Base-by-base conservation (phyloP, 35 echinoderm and acorn worm genomes). In the Lytechinus pictus region DNA sequence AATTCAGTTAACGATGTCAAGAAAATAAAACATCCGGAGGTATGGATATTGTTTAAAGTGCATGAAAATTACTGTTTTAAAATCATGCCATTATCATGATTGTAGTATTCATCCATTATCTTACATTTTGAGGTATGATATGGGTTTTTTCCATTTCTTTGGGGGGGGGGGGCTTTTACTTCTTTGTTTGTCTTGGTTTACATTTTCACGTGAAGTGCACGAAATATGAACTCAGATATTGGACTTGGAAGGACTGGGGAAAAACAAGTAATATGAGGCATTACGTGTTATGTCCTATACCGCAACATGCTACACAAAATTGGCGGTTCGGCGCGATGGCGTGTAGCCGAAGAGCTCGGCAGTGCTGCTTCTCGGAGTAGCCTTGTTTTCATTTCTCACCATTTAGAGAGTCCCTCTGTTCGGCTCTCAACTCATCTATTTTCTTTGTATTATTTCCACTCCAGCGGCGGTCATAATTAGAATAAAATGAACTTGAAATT, bases 401-500 rank as follows among this genome's bases (percentile, higher is more conserved):
- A 79, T 79, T 79, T 79, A 79, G 66, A 1, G 66, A 71, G 66
- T 24, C 66, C n/a, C 19, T 79, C 66, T 79, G 19, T 79, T 5
- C 66, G 16, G 3, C 66, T n/a, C 19, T 16, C 14, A 79, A 79
- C 12, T 24, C n/a, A 24, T 79, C 66, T 79, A 24, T 79, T 79
- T 79, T 79, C 19, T 7, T 79, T 79, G 66, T n/a, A 79, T 79
- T 79, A 79, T 79, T 79, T 79, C 66, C 21, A 24, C 66, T 16
- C 66, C 66, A 79, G 66, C n/a, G 66, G 19, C 66, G 66, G 66
- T 16, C 66, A 79, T 79, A 79, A 79, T 79, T 79, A 79, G 66
- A 79, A 79, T 79, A 79, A 79, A 79, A 79, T 79, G 66, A 79
- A 79, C 66, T 79, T 79, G 66, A 79, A 79, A n/a, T 79, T 79